Base-by-base conservation (phyloP, 2,888 invertebrate species). In the Stenotaenia linearis region DNA sequence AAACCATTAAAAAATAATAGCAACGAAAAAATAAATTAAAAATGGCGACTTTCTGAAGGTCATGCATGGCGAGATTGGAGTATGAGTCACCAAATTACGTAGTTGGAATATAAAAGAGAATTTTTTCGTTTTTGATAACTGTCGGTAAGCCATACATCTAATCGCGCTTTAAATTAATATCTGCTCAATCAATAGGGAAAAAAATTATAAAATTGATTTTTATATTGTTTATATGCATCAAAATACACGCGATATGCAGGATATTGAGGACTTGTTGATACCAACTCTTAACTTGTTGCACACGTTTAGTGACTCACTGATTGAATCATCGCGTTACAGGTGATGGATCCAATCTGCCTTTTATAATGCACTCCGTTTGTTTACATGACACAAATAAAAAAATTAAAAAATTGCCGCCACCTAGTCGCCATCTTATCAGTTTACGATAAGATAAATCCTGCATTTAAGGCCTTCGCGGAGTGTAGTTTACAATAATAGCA, bases 311-410 rank as follows among this genome's bases (percentile, higher is more conserved):
- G 69, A 69, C 25, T 69, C 69, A 69, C 69, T 28, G 69, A 69
- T 69, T 69, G 69, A 69, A 69, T 69, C 69, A 69, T 69, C 69
- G 28, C 1, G 69, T 69, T 69, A 69, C 69, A 69, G 69, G 69
- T 69, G 69, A 69, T 69, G 69, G 69, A 69, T 69, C 69, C 23
- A 69, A 69, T 69, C 69, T 69, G 69, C 69, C 28, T 69, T n/a
- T n/a, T n/a, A 69, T 69, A 69, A 69, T 69, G 69, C 69, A 69
- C 69, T 69, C 69, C 5, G 69, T 69, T 25, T 69, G 69, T 69
- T 69, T 69, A 69, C 69, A 69, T 69, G 69, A 23, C 69, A 69
- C 69, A 69, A 69, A 69, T 69, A 69, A 25, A 69, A 69, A 50
- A 50, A 50, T n/a, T 18, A 9, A 40, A 69, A 69, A 69, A 69